Evolutionary conservation across 2,113 vertebrate genomes (phyloP).

Genomic region (Pedionomus torquatus): DNA sequence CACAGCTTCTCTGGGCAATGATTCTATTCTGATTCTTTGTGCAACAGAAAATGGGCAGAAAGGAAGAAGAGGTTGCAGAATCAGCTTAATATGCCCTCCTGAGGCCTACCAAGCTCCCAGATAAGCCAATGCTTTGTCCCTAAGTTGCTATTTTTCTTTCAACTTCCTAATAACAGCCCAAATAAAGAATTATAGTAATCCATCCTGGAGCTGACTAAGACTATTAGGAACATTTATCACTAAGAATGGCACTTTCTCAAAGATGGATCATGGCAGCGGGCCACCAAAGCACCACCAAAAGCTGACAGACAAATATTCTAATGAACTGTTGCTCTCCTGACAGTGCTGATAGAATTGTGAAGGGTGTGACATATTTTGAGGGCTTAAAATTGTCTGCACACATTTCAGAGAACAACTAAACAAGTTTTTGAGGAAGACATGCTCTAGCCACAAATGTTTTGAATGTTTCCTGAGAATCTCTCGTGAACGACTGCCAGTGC

Average conservation of each 20-base stretch:
- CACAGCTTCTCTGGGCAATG: no score
- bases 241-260: not conserved
- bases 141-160: not conserved
- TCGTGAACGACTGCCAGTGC: constrained; percentile 13
- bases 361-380: constrained; percentile 44
- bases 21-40: not conserved
- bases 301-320: constrained; percentile 60
- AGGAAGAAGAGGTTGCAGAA: not conserved
- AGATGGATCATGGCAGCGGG: constrained; percentile 30
- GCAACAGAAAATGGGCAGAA: not conserved
- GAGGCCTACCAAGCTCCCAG: not conserved
- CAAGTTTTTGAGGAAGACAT: not conserved
- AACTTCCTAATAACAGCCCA: not conserved
- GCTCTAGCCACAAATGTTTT: constrained; percentile 64
- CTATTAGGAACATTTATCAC: not conserved
- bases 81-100: not conserved
- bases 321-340: constrained; percentile 45
- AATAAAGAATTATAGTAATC: not conserved
- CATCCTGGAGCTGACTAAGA: not conserved
- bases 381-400: constrained; percentile 54
- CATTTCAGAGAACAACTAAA: constrained; percentile 39
- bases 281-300: constrained; percentile 36
- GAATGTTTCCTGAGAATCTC: constrained; percentile 49
- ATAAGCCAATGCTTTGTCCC: not conserved
- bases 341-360: constrained; percentile 50